Base-by-base conservation (phyloP, 1,140 invertebrate genomes). In the Anthonomus grandis region DNA sequence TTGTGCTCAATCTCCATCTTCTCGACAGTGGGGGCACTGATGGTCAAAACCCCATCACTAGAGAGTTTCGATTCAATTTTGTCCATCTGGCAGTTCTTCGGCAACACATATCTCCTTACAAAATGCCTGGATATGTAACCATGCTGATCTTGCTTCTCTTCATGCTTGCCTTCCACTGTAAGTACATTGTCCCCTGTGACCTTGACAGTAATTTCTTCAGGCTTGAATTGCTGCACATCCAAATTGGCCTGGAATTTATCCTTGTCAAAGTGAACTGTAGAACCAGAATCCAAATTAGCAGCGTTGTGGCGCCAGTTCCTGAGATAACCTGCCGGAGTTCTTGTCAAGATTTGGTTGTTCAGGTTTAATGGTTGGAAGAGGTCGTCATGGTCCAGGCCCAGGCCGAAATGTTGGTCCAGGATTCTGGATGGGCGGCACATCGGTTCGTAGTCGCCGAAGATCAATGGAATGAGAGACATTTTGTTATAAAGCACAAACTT, bases 201-300 rank as follows among this genome's bases (percentile, higher is more conserved):
- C 72, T 87, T 91, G 1, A 92, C 85, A 31, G 77, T 83, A 21
- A 93, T 79, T 69, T 94, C 90, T 53, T 92, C 86, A 0, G 90
- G 89, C 56, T 82, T 79, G 72, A 91, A 93, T 60, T 90, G 85
- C 44, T 85, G 81, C 0, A 92, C 85, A 66, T 90, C 87, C 59
- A 90, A 62, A 17, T 75, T 76, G 0, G 81, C 75, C 57, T 78
- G 70, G 62, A 79, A 82, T 41, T 78, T 78, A 52, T 81, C 68
- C 66, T 80, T 78, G 56, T 81, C 77, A 5, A 74, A 66, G 48
- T 76, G 74, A 0, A 83, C 67, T 19, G 76, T 78, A 0, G 79
- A 77, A 41, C 75, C 70, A 39, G 69, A 69, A 57, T 78, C 78
- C 8, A 45, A 39, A 48, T 66, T 59, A 2, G 53, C 39, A 9